Percentiles rank a stretch among this genome's conserved stretches.
phyloP scores from a whole-genome alignment of 2,797 vertebrate species.

The Halcyon smyrnensis region DNA sequence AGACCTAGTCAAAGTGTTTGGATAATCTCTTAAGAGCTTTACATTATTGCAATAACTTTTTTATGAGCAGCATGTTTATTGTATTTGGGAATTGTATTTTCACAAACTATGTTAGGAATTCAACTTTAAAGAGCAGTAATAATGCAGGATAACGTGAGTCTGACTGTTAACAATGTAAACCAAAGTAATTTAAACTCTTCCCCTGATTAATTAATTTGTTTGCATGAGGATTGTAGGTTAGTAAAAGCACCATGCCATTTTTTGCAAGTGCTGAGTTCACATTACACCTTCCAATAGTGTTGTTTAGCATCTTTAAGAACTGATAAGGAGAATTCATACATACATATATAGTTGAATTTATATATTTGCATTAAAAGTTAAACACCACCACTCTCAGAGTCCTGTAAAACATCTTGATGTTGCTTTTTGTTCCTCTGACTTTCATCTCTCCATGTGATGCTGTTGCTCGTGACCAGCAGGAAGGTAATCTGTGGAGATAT shows the following conservation, averaged over 20 bases:
- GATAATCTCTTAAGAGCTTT: neutral
- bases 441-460: neutral
- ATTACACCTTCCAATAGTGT: neutral
- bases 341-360: neutral
- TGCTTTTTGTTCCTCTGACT: neutral
- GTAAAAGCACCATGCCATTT: neutral
- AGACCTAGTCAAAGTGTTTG: neutral
- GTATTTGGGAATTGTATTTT: neutral
- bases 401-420: neutral
- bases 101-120: neutral
- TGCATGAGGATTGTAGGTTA: neutral
- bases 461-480: neutral
- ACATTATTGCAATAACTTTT: neutral
- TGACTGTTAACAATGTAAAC: neutral
- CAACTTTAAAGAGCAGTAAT: neutral
- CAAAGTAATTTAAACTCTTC: neutral
- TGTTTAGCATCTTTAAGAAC: neutral
- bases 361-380: neutral
- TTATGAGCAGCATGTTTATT: neutral
- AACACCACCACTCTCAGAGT: neutral
- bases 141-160: neutral
- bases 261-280: neutral
- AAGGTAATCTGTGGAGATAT: neutral
- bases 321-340: neutral
- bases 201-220: neutral